Evolutionary conservation across 2,113 vertebrate genomes (phyloP).

Genomic region (Tinamus guttatus): DNA sequence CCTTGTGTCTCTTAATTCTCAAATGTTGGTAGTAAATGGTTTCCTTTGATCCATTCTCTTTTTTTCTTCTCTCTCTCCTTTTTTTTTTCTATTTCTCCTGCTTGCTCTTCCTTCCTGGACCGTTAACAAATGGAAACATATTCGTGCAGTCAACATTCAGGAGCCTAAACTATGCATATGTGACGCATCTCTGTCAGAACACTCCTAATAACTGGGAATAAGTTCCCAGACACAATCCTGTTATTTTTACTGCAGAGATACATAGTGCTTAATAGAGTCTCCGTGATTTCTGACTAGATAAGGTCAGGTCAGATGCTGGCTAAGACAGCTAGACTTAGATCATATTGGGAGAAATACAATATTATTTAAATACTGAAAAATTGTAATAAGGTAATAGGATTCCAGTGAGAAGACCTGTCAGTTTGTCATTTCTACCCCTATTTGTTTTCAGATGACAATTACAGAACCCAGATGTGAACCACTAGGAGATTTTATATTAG

Average conservation of each 20-base stretch:
- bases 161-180: background rate
- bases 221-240: background rate
- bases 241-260: background rate
- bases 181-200: background rate
- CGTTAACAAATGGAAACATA: background rate
- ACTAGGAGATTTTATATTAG: conserved; percentile 36
- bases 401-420: conserved; percentile 37
- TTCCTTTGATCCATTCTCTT: background rate
- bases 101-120: background rate
- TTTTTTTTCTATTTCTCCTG: background rate
- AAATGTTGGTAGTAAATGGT: background rate
- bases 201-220: background rate
- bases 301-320: background rate
- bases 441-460: conserved; percentile 46
- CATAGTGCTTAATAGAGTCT: background rate
- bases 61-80: no score
- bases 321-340: background rate
- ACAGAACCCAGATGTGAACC: conserved; percentile 61
- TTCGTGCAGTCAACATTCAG: background rate
- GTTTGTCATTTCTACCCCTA: conserved; percentile 18
- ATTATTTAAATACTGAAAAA: conserved; percentile 36
- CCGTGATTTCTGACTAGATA: background rate
- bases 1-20: background rate
- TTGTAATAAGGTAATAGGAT: background rate
- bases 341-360: background rate